Evolutionary conservation across 2,888 invertebrate species (phyloP), one percentile per base, ranked within the genome.

Genomic region (Campoplex nolae): DNA sequence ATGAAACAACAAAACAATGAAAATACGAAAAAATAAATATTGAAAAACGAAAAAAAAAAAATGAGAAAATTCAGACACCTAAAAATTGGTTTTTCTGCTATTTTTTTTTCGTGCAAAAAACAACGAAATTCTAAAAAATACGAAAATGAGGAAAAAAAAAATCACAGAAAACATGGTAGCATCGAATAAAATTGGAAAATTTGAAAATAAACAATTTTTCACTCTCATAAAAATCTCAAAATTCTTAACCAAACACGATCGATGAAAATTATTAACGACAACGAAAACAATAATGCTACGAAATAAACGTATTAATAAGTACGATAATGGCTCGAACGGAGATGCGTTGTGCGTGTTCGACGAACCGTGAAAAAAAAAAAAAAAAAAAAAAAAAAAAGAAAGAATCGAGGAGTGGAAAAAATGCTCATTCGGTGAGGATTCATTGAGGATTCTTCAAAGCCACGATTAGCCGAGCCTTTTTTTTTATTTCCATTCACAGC

Each of bases 401-500:
- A 38, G 6, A 16, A 48, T 3, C 58, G 28, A 58, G 28, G 58
- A 3, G 58, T 58, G 58, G 28, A 58, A 58, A 58, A 58, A 58
- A 3, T 3, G 28, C 6, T 28, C 28, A 28, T 28, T 28, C 0
- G 58, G 3, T 9, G 1, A 58, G 8, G 28, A 58, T 58, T n/a
- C 13, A 32, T 58, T 32, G 58, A 58, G 58, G 58, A 58, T 58
- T 58, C 28, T 58, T 28, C 58, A 58, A 28, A 58, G 58, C n/a
- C 28, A 11, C 28, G 58, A 58, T 58, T 58, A 58, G 58, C 58
- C 58, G 13, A 58, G 28, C 58, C 58, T 58, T 58, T 32, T 58
- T 23, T 23, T 23, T 23, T 56, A 1, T 58, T 58, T 58, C 28
- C 23, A 11, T 58, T 58, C 11, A 11, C 28, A 28, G 3, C 1